phyloP scores from a whole-genome alignment of 2,888 invertebrate genomes.

The Chrysotoxum bicinctum region DNA sequence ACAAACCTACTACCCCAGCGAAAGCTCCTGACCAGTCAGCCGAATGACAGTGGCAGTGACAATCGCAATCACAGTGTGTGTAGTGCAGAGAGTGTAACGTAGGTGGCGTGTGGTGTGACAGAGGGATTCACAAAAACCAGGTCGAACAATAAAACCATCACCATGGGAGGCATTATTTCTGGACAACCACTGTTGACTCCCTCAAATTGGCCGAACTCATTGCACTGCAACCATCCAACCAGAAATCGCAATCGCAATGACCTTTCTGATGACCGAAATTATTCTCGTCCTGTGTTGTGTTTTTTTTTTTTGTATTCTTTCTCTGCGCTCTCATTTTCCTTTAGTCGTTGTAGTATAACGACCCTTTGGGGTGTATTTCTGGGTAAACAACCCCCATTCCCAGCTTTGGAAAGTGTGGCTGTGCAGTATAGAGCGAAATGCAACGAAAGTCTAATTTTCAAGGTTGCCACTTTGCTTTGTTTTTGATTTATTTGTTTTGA shows the following conservation, averaged over 20 bases:
- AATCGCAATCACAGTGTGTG: slow-evolving; percentile 36
- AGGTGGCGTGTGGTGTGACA: background rate
- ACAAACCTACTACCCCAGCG: slow-evolving; percentile 51
- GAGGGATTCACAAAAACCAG: slow-evolving; percentile 55
- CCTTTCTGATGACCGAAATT: slow-evolving; percentile 66
- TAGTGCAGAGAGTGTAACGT: background rate
- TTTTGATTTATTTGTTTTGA: background rate
- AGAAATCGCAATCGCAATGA: slow-evolving; percentile 51
- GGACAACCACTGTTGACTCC: slow-evolving; percentile 29
- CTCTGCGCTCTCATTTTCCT: background rate
- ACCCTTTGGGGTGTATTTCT: slow-evolving; percentile 53
- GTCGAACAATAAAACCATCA: slow-evolving; percentile 44
- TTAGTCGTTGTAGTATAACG: slow-evolving; percentile 13
- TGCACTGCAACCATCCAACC: slow-evolving; percentile 10
- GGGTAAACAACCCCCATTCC: slow-evolving; percentile 25
- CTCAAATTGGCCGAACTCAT: slow-evolving; percentile 52
- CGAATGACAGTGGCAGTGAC: slow-evolving; percentile 42
- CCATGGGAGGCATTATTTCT: slow-evolving; percentile 30
- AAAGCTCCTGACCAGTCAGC: background rate
- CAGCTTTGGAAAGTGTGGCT: slow-evolving; percentile 7
- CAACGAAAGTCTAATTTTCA: background rate
- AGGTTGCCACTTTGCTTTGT: background rate
- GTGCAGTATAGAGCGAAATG: slow-evolving; percentile 15
- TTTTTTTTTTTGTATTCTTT: background rate
- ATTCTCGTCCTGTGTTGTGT: slow-evolving; percentile 46